Evolutionary conservation across 2,113 vertebrate species (phyloP).

Genomic region (Campylomormyrus numenius): DNA sequence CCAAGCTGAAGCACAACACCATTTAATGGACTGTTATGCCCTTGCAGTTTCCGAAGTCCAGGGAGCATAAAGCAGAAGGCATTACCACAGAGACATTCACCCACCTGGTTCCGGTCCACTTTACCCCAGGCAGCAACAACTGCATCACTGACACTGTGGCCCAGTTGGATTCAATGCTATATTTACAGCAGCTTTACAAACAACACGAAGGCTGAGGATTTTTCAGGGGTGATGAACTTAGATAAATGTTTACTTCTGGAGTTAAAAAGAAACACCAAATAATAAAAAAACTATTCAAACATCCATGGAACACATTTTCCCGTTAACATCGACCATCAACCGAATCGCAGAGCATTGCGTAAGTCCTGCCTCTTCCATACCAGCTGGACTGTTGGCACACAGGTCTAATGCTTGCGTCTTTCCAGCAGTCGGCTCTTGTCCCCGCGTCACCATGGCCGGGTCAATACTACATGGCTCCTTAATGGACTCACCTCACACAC

Average conservation of each 20-base stretch:
- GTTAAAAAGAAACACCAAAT: not conserved
- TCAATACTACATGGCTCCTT: not conserved
- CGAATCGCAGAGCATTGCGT: not conserved
- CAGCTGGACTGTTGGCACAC: not conserved
- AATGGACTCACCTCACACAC: not conserved
- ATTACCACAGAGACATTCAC: not conserved
- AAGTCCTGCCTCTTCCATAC: not conserved
- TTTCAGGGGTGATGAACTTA: not conserved
- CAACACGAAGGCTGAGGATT: not conserved
- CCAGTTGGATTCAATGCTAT: not conserved
- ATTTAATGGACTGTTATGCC: not conserved
- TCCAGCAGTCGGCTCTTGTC: not conserved
- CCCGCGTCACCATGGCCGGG: not conserved
- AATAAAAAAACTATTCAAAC: not conserved
- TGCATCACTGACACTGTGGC: not conserved
- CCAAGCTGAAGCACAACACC: not conserved
- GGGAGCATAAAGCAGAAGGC: not conserved
- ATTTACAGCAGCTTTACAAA: not conserved
- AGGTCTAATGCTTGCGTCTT: not conserved
- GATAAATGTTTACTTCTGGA: slow-evolving; percentile 2
- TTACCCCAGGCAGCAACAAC: not conserved
- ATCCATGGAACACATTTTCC: not conserved
- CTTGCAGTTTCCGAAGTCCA: not conserved
- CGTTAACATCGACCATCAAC: not conserved
- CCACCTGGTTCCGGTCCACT: not conserved